phyloP scores from a whole-genome alignment of 2,888 invertebrate species.

The Himalopsyche japonica region DNA sequence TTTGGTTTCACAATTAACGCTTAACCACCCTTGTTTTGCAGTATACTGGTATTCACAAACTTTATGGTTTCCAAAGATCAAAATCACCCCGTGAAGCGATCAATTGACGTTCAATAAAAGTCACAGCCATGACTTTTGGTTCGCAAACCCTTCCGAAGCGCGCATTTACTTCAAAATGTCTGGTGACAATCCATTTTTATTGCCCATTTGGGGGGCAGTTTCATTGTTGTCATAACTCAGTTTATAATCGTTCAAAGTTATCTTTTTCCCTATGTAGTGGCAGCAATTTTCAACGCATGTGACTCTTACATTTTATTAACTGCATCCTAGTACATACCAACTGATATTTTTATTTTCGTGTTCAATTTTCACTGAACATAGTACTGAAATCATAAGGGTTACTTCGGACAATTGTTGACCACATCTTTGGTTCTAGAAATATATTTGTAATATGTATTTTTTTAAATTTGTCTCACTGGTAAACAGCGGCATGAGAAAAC shows the following conservation, averaged over 20 bases:
- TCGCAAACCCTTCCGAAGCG: conserved; percentile 12
- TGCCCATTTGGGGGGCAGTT: conserved; percentile 14
- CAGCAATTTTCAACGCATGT: not conserved
- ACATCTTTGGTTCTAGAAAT: too few relatives aligned
- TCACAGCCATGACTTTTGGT: not conserved
- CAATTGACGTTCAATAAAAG: not conserved
- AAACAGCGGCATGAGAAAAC: too few relatives aligned
- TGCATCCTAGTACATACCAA: too few relatives aligned
- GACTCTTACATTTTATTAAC: not conserved
- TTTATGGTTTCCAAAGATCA: not conserved
- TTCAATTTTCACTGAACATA: too few relatives aligned
- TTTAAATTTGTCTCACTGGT: too few relatives aligned
- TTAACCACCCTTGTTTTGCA: not conserved
- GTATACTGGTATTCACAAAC: not conserved
- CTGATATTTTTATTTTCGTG: too few relatives aligned
- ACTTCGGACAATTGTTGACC: too few relatives aligned
- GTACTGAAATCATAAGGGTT: too few relatives aligned
- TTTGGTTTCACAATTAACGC: not conserved
- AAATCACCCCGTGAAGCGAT: not conserved
- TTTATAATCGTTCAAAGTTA: not conserved
- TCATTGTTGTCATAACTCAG: not conserved
- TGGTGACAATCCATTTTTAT: conserved; percentile 32
- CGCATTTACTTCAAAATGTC: conserved; percentile 19
- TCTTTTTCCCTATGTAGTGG: not conserved
- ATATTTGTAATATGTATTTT: too few relatives aligned